These are phyloP conservation scores for Mycteria americana DNA, from an alignment of 2,797 vertebrate genomes.

Conservation along the genomic window DNA sequence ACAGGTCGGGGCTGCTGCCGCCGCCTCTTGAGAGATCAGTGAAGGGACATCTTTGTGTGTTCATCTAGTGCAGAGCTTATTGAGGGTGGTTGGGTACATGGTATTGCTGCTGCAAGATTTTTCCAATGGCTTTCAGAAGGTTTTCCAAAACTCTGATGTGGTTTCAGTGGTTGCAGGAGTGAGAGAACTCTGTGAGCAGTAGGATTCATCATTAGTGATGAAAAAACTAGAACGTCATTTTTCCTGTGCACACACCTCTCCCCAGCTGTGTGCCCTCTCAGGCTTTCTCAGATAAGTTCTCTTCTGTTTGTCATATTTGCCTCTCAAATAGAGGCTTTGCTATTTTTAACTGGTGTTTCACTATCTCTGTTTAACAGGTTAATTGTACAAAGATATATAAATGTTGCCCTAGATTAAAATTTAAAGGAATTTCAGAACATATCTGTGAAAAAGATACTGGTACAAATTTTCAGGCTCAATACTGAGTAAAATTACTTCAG, in stretches of 20 bases:
- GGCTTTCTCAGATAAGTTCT: not conserved
- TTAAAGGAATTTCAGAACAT: not conserved
- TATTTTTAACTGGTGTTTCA: not conserved
- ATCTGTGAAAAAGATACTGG: not conserved
- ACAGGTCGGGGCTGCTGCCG: not conserved
- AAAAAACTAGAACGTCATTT: not conserved
- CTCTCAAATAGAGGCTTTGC: not conserved
- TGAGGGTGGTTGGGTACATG: not conserved
- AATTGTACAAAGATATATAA: not conserved
- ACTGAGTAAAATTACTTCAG: not conserved
- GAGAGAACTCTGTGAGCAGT: not conserved
- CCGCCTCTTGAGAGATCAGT: not conserved
- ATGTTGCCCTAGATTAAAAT: not conserved
- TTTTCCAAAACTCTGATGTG: conserved; percentile 29
- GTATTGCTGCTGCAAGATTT: not conserved
- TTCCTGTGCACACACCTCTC: not conserved
- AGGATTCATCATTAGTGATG: not conserved
- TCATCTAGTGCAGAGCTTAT: not conserved
- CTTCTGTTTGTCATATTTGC: not conserved
- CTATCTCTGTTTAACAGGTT: not conserved
- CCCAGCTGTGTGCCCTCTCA: not conserved
- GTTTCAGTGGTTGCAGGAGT: not conserved
- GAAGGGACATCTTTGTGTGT: not conserved
- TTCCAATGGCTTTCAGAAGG: not conserved
- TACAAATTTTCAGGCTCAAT: not conserved